Evolutionary conservation across 2,113 vertebrate genomes (phyloP).

Genomic region (Caranx melampygus): DNA sequence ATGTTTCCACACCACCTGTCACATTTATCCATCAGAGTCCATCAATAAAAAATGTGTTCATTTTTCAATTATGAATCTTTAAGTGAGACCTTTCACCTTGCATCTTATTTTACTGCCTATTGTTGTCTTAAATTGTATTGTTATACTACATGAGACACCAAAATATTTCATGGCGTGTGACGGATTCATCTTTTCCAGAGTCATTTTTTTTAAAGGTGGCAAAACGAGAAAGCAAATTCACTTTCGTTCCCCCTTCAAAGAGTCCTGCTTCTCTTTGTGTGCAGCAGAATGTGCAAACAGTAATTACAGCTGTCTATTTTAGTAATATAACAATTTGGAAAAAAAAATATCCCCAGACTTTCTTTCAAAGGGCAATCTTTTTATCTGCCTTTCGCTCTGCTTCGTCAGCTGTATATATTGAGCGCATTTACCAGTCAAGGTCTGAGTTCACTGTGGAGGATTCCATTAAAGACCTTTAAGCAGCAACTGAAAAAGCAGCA

Average conservation of each 20-base stretch:
- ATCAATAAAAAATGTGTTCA: background rate
- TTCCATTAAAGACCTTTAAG: constrained; percentile 10
- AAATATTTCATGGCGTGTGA: constrained; percentile 5
- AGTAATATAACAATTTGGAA: constrained; percentile 39
- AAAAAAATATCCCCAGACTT: background rate
- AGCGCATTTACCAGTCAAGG: constrained; percentile 4
- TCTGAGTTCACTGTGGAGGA: constrained; percentile 2
- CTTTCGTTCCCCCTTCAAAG: constrained; percentile 34
- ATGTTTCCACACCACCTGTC: background rate
- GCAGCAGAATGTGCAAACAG: constrained; percentile 46
- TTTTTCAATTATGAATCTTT: background rate
- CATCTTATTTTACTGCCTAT: background rate
- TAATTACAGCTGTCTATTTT: constrained; percentile 53
- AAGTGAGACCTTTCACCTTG: constrained; percentile 15
- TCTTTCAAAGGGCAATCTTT: constrained; percentile 35
- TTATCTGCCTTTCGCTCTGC: constrained; percentile 18
- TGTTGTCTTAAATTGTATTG: constrained; percentile 32
- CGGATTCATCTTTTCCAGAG: constrained; percentile 30
- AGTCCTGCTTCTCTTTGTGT: constrained; percentile 44
- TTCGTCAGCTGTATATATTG: background rate
- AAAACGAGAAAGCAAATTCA: constrained; percentile 14
- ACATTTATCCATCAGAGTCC: background rate
- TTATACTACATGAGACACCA: constrained; percentile 4
- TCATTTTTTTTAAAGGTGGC: constrained; percentile 7
- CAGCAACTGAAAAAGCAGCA: background rate